A percentile compares a stretch with the other conserved stretches of the same genome.
These are phyloP conservation scores for Cylas formicarius DNA, from an alignment of 1,140 invertebrate genomes.

Conservation along the genomic window DNA sequence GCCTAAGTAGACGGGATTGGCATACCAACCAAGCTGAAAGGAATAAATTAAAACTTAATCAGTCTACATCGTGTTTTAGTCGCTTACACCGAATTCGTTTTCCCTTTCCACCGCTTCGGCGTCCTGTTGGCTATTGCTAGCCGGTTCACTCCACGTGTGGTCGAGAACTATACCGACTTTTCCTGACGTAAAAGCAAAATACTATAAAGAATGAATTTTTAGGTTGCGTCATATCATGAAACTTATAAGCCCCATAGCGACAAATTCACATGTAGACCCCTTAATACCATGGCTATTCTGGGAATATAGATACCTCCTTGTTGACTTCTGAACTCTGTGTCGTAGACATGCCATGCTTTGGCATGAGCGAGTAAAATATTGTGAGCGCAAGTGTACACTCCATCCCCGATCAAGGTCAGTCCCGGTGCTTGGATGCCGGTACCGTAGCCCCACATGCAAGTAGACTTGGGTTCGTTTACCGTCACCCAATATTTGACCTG, in stretches of 20 bases:
- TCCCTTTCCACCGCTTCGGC: conserved; percentile 37
- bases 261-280: too few species aligned
- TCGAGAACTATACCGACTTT: conserved; percentile 44
- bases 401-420: conserved; percentile 47
- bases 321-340: conserved; percentile 40
- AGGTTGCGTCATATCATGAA: too few species aligned
- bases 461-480: conserved; percentile 40
- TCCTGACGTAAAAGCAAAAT: conserved; percentile 34
- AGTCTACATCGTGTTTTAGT: too few species aligned
- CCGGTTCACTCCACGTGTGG: conserved; percentile 15
- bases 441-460: conserved; percentile 51
- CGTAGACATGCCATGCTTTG: conserved; percentile 47
- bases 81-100: conserved; percentile 45
- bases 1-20: conserved; percentile 47
- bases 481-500: conserved; percentile 23
- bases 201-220: too few species aligned
- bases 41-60: neutral
- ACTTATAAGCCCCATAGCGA: too few species aligned
- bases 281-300: too few species aligned
- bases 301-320: conserved; percentile 43
- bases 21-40: conserved; percentile 44
- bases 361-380: neutral
- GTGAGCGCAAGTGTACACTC: conserved; percentile 36
- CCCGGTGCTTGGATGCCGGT: conserved; percentile 33
- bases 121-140: conserved; percentile 8